These are phyloP conservation scores for Cladopsammia gracilis DNA, from an alignment of 64 coral and sea anemone genomes.

Conservation along the genomic window DNA sequence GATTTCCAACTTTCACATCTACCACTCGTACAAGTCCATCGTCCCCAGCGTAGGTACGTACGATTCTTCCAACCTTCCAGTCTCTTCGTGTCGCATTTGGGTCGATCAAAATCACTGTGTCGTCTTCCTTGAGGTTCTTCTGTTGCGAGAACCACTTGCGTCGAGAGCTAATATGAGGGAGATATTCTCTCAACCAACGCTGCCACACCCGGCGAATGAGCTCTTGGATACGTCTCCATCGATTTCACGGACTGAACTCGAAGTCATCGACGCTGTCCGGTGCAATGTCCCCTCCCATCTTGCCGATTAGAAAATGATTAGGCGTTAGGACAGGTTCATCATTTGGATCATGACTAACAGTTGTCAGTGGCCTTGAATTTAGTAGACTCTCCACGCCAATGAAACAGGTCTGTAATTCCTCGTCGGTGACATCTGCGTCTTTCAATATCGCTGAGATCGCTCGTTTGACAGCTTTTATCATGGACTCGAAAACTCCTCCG, in stretches of 20 bases:
- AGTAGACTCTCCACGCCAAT: slow-evolving; percentile 57
- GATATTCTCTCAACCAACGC: too few species aligned
- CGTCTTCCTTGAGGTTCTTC: slow-evolving; percentile 44
- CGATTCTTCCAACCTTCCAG: too few species aligned
- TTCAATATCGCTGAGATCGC: slow-evolving; percentile 52
- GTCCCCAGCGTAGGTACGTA: too few species aligned
- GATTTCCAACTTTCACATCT: slow-evolving; percentile 55
- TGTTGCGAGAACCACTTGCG: slow-evolving; percentile 52
- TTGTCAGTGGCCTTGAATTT: slow-evolving; percentile 64
- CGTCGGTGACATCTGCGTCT: slow-evolving; percentile 55
- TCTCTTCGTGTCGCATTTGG: slow-evolving; percentile 43
- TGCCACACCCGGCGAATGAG: too few species aligned
- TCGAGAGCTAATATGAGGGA: too few species aligned
- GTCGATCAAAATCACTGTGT: slow-evolving; percentile 61
- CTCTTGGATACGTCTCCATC: too few species aligned
- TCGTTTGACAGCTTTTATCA: slow-evolving; percentile 67
- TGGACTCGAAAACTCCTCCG: slow-evolving; percentile 59
- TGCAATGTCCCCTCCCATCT: slow-evolving; percentile 53
- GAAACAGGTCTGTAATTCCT: slow-evolving; percentile 65
- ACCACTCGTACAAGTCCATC: slow-evolving; percentile 66
- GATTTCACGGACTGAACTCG: slow-evolving; percentile 23
- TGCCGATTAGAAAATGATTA: slow-evolving; percentile 64
- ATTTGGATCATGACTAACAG: slow-evolving; percentile 50
- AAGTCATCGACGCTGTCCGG: slow-evolving; percentile 26
- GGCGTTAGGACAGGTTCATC: slow-evolving; percentile 63